These are phyloP conservation scores for Ramphastos sulfuratus DNA, from an alignment of 2,113 vertebrate species.

Conservation along the genomic window DNA sequence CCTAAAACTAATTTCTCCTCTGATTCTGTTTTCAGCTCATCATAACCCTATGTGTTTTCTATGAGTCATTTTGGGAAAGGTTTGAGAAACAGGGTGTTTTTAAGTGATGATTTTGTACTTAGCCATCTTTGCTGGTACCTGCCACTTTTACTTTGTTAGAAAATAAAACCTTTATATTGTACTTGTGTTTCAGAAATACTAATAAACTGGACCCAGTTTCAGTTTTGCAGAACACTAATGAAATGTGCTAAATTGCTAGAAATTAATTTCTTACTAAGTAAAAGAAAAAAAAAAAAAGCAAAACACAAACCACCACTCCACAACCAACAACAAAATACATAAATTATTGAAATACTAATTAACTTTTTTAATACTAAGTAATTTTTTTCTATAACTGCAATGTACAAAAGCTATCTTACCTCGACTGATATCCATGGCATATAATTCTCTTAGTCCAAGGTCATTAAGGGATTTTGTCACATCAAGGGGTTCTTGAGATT, in stretches of 20 bases:
- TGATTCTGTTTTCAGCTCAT: neutral
- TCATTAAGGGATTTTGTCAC: conserved; percentile 89
- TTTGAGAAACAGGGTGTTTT: neutral
- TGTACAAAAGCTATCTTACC: conserved; percentile 70
- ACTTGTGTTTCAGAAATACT: neutral
- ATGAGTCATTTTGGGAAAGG: neutral
- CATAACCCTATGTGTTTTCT: neutral
- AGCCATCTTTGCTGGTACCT: neutral
- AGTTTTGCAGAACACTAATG: neutral
- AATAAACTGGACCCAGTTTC: neutral
- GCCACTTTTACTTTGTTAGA: neutral
- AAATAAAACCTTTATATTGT: neutral
- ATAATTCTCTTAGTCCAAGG: conserved; percentile 89
- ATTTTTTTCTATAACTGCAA: neutral
- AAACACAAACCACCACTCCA: neutral
- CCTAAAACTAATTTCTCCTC: neutral
- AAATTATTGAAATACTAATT: neutral
- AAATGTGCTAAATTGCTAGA: neutral
- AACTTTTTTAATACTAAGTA: neutral
- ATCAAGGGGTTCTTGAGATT: conserved; percentile 87
- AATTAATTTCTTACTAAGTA: neutral
- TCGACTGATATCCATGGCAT: conserved; percentile 88
- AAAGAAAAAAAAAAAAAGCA: neutral
- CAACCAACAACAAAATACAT: neutral
- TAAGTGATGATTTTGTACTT: neutral